Conservation (phyloP, 2,888 invertebrate genomes). For the Steinernema carpocapsae region DNA sequence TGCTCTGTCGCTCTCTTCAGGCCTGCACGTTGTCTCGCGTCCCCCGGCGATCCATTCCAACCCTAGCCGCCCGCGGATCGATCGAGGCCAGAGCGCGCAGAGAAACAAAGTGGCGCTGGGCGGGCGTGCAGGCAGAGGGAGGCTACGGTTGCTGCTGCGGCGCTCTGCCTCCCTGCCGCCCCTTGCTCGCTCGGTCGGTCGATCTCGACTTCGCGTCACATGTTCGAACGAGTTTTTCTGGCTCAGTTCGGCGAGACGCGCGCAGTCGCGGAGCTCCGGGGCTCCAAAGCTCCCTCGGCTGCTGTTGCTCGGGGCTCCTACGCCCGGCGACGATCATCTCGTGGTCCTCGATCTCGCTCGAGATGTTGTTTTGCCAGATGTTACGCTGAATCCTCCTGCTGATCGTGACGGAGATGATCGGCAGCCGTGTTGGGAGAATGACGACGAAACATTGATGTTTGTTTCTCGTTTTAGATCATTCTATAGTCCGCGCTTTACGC, state of each 20-base stretch:
- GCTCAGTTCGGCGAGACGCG: slow-evolving; percentile 22
- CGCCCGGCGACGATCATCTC: background rate
- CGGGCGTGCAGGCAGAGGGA: slow-evolving; percentile 9
- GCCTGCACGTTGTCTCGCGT: background rate
- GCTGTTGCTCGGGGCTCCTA: background rate
- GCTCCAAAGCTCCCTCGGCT: slow-evolving; percentile 19
- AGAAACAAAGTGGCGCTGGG: slow-evolving; percentile 1
- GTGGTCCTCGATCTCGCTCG: no score
- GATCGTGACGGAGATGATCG: no score
- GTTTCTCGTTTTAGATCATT: background rate
- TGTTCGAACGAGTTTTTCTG: slow-evolving; percentile 28
- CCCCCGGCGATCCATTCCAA: background rate
- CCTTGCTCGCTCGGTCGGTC: no score
- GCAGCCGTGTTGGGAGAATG: no score
- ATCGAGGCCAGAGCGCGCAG: slow-evolving; percentile 14
- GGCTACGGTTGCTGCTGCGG: no score
- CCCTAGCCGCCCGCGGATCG: slow-evolving; percentile 7
- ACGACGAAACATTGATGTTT: background rate
- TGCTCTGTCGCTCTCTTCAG: background rate
- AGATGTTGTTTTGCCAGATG: no score
- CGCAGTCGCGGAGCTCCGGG: slow-evolving; percentile 22
- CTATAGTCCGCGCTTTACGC: slow-evolving; percentile 22
- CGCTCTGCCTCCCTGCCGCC: background rate
- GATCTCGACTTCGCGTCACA: no score
- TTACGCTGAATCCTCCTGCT: no score